Evolutionary conservation across 2,797 vertebrate species (phyloP).

Genomic region (Mus minutoides): DNA sequence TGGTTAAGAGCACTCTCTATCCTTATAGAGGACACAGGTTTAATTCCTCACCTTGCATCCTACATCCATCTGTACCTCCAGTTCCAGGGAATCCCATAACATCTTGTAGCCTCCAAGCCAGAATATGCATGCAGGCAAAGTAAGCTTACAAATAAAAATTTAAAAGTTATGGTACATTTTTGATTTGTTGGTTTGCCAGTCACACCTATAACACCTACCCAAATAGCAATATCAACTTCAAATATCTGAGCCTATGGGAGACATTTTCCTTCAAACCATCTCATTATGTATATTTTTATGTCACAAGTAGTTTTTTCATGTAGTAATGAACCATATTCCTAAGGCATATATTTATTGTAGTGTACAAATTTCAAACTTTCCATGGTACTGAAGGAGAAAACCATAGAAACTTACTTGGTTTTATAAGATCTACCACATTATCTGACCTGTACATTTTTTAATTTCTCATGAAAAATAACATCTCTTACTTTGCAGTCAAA

Average conservation of each 20-base stretch:
- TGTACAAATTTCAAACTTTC: background rate
- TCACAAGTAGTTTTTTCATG: background rate
- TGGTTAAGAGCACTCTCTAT: background rate
- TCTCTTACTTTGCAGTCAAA: background rate
- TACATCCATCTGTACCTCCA: background rate
- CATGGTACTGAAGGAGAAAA: too few relatives aligned
- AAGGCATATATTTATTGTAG: background rate
- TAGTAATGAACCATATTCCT: background rate
- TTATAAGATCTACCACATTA: background rate
- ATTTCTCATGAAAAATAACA: background rate
- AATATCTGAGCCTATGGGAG: too few relatives aligned
- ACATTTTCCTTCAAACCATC: background rate
- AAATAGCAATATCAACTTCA: background rate
- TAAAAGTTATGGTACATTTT: too few relatives aligned
- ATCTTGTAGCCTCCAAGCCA: background rate
- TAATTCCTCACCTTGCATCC: background rate
- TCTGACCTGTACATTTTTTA: background rate
- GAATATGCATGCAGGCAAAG: background rate
- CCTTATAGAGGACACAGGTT: background rate
- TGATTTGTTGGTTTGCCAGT: too few relatives aligned
- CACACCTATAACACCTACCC: background rate
- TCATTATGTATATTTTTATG: background rate
- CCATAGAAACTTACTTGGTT: background rate
- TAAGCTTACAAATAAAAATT: background rate
- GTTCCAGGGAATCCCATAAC: background rate